phyloP scores from a whole-genome alignment of 1,140 invertebrate genomes.

The Drosophila tropicalis region DNA sequence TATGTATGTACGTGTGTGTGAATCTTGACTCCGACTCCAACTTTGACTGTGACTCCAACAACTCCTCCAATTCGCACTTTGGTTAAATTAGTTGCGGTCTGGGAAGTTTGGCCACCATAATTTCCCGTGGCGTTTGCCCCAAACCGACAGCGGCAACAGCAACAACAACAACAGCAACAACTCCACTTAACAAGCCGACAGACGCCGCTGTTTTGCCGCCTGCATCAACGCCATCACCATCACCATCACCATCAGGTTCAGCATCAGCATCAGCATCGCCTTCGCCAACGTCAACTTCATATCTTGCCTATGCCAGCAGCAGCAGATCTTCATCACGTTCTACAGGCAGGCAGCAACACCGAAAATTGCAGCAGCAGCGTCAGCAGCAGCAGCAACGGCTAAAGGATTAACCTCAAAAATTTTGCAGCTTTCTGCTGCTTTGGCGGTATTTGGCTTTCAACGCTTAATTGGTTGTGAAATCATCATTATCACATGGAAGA shows the following conservation, averaged over 20 bases:
- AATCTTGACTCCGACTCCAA: slow-evolving; percentile 28
- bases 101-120: slow-evolving; percentile 81
- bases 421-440: slow-evolving; percentile 51
- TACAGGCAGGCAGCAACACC: slow-evolving; percentile 44
- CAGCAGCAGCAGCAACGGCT: slow-evolving; percentile 28
- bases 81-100: slow-evolving; percentile 82
- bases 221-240: slow-evolving; percentile 75
- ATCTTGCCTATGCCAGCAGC: slow-evolving; percentile 20
- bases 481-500: slow-evolving; percentile 79
- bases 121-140: slow-evolving; percentile 79
- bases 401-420: slow-evolving; percentile 78
- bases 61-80: slow-evolving; percentile 81
- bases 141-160: slow-evolving; percentile 52
- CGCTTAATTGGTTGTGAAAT: slow-evolving; percentile 82
- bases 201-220: slow-evolving; percentile 61
- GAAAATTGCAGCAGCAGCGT: slow-evolving; percentile 75
- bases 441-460: slow-evolving; percentile 81
- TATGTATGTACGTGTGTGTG: slow-evolving; percentile 25
- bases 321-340: slow-evolving; percentile 58
- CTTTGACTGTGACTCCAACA: slow-evolving; percentile 61
- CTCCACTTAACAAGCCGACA: slow-evolving; percentile 63
- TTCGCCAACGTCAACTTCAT: slow-evolving; percentile 67
- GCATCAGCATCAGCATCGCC: slow-evolving; percentile 21
- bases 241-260: slow-evolving; percentile 57
- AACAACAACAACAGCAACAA: slow-evolving; percentile 36